Conservation (phyloP, 2,797 vertebrate genomes). For the Coracias cyanogaster region DNA sequence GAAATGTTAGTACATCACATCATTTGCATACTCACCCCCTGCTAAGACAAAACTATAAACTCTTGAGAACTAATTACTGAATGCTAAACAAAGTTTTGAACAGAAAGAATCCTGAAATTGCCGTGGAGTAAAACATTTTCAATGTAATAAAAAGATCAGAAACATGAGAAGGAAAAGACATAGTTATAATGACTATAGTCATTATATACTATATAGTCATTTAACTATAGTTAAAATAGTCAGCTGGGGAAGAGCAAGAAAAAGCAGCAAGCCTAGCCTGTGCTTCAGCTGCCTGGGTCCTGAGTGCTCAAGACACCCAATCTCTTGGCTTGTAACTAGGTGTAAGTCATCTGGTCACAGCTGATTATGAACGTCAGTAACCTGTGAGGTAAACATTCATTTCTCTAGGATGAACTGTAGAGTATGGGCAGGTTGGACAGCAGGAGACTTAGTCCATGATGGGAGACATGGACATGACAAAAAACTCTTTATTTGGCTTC, state of each 20-base stretch:
- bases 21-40: background rate
- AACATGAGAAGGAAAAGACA: background rate
- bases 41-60: background rate
- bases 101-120: background rate
- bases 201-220: no score
- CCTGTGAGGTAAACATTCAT: accelerated
- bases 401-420: background rate
- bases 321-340: background rate
- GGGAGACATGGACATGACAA: background rate
- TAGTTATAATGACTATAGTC: background rate
- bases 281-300: background rate
- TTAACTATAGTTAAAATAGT: background rate
- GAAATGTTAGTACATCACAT: background rate
- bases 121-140: background rate
- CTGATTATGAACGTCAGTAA: background rate
- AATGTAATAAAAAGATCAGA: background rate
- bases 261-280: background rate
- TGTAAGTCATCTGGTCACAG: background rate
- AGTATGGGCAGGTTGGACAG: background rate
- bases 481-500: background rate
- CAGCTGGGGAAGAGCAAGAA: background rate
- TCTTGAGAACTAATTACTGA: background rate
- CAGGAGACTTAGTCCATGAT: background rate
- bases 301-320: background rate
- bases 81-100: background rate